phyloP scores from a whole-genome alignment of 2,113 vertebrate genomes.

The Gobio gobio region DNA sequence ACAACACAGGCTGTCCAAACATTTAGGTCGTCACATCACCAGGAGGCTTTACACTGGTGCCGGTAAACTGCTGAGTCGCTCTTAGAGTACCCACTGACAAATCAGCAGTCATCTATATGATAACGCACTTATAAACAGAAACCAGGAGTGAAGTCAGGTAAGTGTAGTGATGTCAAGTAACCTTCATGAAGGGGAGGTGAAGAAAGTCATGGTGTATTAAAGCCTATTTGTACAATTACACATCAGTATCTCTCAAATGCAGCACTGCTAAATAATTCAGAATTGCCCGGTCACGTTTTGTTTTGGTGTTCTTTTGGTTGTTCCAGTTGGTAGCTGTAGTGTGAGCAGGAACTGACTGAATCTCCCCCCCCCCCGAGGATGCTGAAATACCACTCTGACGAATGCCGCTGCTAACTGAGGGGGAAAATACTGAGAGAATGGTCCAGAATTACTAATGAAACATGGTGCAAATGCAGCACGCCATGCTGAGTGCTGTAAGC shows the following conservation, averaged over 20 bases:
- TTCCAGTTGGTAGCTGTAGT: constrained; percentile 16
- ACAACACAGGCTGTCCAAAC: constrained; percentile 17
- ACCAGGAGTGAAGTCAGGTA: not conserved
- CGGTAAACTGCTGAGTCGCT: not conserved
- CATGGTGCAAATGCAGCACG: constrained; percentile 62
- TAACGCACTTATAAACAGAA: constrained; percentile 47
- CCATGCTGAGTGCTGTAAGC: constrained; percentile 60
- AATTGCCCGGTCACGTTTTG: not conserved
- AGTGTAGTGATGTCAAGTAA: not conserved
- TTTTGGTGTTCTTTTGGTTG: not conserved
- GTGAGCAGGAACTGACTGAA: constrained; percentile 50
- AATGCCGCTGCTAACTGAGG: constrained; percentile 57
- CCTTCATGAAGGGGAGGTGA: not conserved
- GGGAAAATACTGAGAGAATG: constrained; percentile 47
- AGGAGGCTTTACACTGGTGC: constrained; percentile 15
- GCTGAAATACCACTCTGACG: constrained; percentile 47
- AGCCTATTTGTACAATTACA: constrained; percentile 30
- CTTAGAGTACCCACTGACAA: not conserved
- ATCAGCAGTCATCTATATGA: not conserved
- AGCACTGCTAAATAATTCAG: constrained; percentile 33
- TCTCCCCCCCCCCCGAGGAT: constrained; percentile 46
- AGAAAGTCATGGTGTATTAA: constrained; percentile 3
- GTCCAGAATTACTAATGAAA: constrained; percentile 66
- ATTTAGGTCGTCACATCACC: not conserved
- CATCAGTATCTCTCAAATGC: constrained; percentile 19